Evolutionary conservation across 2,797 vertebrate genomes (phyloP), one percentile per base, ranked within the genome.

Genomic region (Cynopterus sphinx): DNA sequence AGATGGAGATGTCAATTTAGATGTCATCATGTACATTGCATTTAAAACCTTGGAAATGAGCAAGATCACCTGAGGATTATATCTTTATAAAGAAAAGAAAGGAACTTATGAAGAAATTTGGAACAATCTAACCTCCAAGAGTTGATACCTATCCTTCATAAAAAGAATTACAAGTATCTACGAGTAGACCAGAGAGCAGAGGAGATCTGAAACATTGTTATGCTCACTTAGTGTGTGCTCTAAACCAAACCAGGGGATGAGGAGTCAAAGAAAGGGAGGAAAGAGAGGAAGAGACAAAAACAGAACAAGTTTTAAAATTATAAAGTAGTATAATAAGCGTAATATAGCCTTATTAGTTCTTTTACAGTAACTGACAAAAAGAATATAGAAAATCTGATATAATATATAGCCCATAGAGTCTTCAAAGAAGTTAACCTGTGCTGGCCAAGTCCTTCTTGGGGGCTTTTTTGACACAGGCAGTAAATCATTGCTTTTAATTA

Each of bases 1-100:
- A 79, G 41, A 75, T 9, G 24, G 26, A 92, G 8, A 57, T n/a
- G 4, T 63, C 24, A 86, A 65, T 85, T 21, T 77, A 6, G 21
- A 21, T 73, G 31, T 51, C 31, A 17, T 70, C 31, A n/a, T 75
- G 31, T 28, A 93, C 82, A 93, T 41, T 31, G 7, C 28, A 79
- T 83, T 87, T 87, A 49, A 95, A 93, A 93, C 17, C 26, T 79
- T 89, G 49, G 9, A 57, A 79, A 4, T 91, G 26, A 88, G 68
- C 31, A 7, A 55, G 33, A 31, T 87, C 9, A 26, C 36, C 57
- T 68, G 1, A 28, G 19, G 22, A 49, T 4, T 15, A 21, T 31
- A 2, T 89, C 68, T 55, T 91, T 74, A 36, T 46, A 33, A 22
- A 92, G 36, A 77, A 87, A 90, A 81, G n/a, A 46, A 36, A 19